Conservation (phyloP, 2,888 invertebrate species). For the Heliconius ethilla region DNA sequence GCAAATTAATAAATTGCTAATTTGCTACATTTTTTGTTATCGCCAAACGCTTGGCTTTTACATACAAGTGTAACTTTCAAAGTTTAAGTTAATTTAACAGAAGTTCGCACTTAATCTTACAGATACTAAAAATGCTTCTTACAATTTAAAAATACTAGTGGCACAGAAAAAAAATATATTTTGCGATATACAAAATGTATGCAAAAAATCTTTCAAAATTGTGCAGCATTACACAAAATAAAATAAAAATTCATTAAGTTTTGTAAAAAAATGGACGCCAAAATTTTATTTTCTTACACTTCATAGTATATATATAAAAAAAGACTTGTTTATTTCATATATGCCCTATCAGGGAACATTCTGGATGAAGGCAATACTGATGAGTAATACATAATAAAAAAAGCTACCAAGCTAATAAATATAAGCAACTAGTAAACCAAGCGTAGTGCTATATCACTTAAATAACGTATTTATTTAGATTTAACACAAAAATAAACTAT, state of each 20-base stretch:
- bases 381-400: constrained; percentile 43
- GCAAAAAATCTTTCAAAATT: constrained; percentile 56
- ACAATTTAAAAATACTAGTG: constrained; percentile 61
- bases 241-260: constrained; percentile 32
- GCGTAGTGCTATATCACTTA: constrained; percentile 62
- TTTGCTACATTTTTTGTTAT: constrained; percentile 50
- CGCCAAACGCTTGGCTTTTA: constrained; percentile 47
- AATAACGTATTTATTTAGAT: constrained; percentile 59
- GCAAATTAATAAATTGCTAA: constrained; percentile 61
- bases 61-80: constrained; percentile 56
- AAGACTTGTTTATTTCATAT: constrained; percentile 17
- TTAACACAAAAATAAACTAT: constrained; percentile 79
- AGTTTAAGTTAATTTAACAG: constrained; percentile 58
- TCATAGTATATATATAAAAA: constrained; percentile 27
- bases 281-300: constrained; percentile 27
- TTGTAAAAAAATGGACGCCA: constrained; percentile 38
- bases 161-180: constrained; percentile 57
- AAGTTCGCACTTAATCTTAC: constrained; percentile 59
- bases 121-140: constrained; percentile 73
- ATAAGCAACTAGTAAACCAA: constrained; percentile 52
- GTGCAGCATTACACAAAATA: constrained; percentile 66
- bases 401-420: constrained; percentile 50
- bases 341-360: constrained; percentile 31
- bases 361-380: constrained; percentile 42
- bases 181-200: constrained; percentile 46